A percentile compares a stretch with the other conserved stretches of the same genome.
Evolutionary conservation across 1,140 invertebrate species (phyloP).

Genomic region (Danaus plexippus): DNA sequence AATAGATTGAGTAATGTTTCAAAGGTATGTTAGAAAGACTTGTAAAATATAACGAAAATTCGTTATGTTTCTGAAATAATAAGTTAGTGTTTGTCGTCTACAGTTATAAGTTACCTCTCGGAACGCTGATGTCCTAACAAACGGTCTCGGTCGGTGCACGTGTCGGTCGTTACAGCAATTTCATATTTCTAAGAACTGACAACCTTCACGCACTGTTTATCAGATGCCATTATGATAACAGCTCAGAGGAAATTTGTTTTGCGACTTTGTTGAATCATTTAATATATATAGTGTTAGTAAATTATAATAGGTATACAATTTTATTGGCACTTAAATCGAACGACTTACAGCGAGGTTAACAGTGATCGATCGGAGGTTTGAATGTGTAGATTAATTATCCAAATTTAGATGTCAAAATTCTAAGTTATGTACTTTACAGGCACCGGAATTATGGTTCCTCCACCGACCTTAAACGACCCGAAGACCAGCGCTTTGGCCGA

Average conservation of each 20-base stretch:
- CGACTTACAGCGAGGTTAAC: too few species aligned
- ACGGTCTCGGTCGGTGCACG: constrained; percentile 8
- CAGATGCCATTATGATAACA: constrained; percentile 2
- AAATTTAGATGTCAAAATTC: too few species aligned
- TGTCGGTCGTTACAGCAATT: constrained; percentile 7
- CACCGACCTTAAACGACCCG: constrained; percentile 75
- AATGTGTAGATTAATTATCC: too few species aligned
- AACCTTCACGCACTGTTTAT: constrained; percentile 26
- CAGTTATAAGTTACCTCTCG: not conserved
- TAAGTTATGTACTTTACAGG: constrained; percentile 62
- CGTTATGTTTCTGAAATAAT: too few species aligned
- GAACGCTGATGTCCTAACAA: not conserved
- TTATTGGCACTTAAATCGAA: too few species aligned
- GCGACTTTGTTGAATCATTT: too few species aligned
- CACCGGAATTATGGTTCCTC: constrained; percentile 84
- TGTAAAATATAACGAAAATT: not conserved
- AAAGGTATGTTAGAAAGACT: not conserved
- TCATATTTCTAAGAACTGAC: constrained; percentile 9
- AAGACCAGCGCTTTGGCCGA: constrained; percentile 70
- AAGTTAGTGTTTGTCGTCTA: too few species aligned
- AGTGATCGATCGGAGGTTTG: too few species aligned
- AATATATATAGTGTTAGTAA: too few species aligned
- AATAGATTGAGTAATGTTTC: constrained; percentile 5
- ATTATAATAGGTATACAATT: too few species aligned
- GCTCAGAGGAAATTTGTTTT: too few species aligned